phyloP scores from a whole-genome alignment of 1,140 invertebrate species.

The Triops cancriformis region DNA sequence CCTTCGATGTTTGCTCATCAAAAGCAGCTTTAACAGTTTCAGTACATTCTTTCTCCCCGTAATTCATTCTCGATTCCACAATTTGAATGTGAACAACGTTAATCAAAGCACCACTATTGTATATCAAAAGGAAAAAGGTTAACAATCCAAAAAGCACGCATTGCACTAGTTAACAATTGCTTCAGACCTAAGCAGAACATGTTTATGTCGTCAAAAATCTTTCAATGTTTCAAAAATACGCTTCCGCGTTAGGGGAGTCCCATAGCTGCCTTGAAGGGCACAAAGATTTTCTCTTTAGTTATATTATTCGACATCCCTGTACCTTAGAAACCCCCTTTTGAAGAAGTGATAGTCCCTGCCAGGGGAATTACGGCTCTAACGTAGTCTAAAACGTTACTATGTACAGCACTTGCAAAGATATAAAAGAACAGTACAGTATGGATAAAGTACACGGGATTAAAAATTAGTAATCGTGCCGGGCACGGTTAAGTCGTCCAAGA shows the following conservation, averaged over 20 bases:
- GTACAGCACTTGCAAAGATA: constrained; percentile 1
- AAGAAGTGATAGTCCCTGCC: constrained; percentile 12
- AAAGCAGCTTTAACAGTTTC: not conserved
- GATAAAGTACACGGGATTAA: not conserved
- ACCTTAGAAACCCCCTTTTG: not conserved
- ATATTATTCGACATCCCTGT: not conserved
- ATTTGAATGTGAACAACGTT: not conserved
- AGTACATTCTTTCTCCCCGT: not conserved
- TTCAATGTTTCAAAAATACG: not conserved
- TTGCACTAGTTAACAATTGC: constrained; percentile 1
- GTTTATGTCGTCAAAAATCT: not conserved
- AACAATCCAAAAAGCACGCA: not conserved
- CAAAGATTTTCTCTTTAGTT: not conserved
- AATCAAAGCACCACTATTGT: not conserved
- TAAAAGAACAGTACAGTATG: not conserved
- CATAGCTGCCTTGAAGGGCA: not conserved
- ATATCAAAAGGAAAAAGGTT: not conserved
- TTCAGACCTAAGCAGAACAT: not conserved
- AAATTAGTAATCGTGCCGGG: not conserved
- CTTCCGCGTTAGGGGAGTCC: not conserved
- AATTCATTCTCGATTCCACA: not conserved
- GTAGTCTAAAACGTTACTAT: constrained; percentile 2
- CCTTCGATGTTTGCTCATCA: not conserved
- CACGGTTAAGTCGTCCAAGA: constrained; percentile 5
- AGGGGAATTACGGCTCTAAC: constrained; percentile 1